Base-by-base conservation (phyloP, 2,113 vertebrate genomes). In the Phaethon lepturus region DNA sequence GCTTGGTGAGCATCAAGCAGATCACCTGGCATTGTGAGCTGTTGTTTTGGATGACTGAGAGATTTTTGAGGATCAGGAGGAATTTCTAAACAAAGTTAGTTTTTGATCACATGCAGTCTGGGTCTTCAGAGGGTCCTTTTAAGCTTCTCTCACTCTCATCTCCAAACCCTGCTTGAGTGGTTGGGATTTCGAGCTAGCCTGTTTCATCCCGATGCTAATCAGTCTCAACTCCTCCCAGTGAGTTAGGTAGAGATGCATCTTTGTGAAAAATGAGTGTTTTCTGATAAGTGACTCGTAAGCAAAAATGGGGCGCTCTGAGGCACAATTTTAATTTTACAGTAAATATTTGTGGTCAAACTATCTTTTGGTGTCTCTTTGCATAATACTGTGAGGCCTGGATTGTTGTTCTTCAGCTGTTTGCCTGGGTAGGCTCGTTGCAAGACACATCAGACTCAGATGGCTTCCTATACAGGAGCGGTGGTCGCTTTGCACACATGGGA, bases 41-140 rank as follows among this genome's bases (percentile, higher is more conserved):
- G 67, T 66, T 94, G 77, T 79, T 94, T 79, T 52, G 68, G 58
- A 50, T 84, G 62, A 22, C 29, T 38, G 83, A 84, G 86, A 79
- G 66, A 56, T 77, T 79, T 88, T 42, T 92, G 86, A 96, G 82
- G 73, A 94, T 96, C 92, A 96, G 90, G 86, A 92, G 50, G 59
- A 79, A 88, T 93, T 94, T 96, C 50, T 93, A 93, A 86, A 62
- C 42, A 86, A 89, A 90, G 59, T 59, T 72, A 28, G 50, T 0
- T 90, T 93, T 92, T 95, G 90, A 95, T 72, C 87, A 74, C 31
- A 5, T 62, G 40, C 35, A 38, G 42, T 66, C 55, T 90, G 53
- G 9, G 23, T 64, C 42, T 96, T 96, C 88, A 83, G 75, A 40
- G 35, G n/a, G 35, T 69, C 73, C 62, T 85, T 94, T 80, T 92